Conservation (phyloP, 2,797 vertebrate species). For the Neostethus bicornis region DNA sequence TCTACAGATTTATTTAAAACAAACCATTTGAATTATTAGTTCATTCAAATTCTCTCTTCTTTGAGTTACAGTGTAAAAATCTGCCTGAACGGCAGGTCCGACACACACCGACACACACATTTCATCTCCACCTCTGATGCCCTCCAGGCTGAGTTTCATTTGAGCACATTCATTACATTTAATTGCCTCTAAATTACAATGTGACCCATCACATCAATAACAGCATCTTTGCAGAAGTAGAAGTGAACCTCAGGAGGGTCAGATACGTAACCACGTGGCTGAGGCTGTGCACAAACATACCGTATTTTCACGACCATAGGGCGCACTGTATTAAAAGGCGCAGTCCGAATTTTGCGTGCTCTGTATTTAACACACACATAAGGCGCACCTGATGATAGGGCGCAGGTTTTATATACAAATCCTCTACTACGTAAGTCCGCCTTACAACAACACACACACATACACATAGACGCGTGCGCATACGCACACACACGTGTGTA, state of each 20-base stretch:
- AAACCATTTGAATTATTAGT: conserved; percentile 21
- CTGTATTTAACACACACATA: too few species aligned
- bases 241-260: conserved; percentile 46
- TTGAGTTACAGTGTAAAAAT: conserved; percentile 31
- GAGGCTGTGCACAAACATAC: too few species aligned
- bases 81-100: conserved; percentile 50
- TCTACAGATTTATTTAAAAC: conserved; percentile 16
- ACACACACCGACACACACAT: conserved; percentile 43
- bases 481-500: too few species aligned
- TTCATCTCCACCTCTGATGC: conserved; percentile 76
- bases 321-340: too few species aligned
- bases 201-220: conserved; percentile 86
- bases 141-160: conserved; percentile 86
- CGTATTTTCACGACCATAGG: too few species aligned
- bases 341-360: too few species aligned
- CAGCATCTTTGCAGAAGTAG: conserved; percentile 78
- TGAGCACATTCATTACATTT: conserved; percentile 90
- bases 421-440: too few species aligned
- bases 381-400: too few species aligned
- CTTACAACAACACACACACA: too few species aligned
- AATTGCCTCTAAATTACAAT: conserved; percentile 92
- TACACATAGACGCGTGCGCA: too few species aligned
- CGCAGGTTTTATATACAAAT: too few species aligned
- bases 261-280: conserved; percentile 1
- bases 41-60: conserved; percentile 42